phyloP scores from a whole-genome alignment of 2,888 invertebrate species.

The Drosophila affinis region DNA sequence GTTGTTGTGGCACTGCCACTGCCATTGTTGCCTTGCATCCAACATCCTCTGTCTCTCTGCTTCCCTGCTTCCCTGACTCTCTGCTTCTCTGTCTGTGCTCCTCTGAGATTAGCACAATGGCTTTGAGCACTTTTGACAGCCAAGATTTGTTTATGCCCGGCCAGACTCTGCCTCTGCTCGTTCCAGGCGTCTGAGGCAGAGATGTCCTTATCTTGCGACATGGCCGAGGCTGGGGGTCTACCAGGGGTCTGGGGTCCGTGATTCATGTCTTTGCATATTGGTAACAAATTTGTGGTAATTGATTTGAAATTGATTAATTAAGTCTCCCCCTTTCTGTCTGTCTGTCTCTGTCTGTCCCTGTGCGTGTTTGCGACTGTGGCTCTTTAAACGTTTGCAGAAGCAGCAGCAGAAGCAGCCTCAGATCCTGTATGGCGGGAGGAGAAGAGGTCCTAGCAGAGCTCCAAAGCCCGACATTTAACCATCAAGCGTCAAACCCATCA shows the following conservation, averaged over 20 bases:
- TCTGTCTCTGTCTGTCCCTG: background rate
- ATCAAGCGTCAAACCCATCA: constrained; percentile 13
- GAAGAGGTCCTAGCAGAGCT: background rate
- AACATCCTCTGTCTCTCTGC: constrained; percentile 9
- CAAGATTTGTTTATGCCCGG: constrained; percentile 79
- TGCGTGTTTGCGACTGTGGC: background rate
- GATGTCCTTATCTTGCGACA: constrained; percentile 25
- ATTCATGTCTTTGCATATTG: constrained; percentile 80
- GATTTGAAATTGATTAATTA: constrained; percentile 81
- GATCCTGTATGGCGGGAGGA: too few species aligned
- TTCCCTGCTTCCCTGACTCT: background rate
- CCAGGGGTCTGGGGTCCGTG: constrained; percentile 34
- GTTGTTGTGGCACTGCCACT: constrained; percentile 33
- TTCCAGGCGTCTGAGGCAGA: constrained; percentile 6
- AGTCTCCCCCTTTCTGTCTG: constrained; percentile 39
- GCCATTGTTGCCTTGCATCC: constrained; percentile 12
- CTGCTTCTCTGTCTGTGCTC: background rate
- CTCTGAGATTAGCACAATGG: constrained; percentile 79
- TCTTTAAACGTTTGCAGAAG: background rate
- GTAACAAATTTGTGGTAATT: constrained; percentile 81
- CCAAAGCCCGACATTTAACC: background rate
- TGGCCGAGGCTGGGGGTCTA: background rate
- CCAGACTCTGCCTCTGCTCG: constrained; percentile 15
- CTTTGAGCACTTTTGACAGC: constrained; percentile 81
- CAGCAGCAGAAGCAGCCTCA: background rate